Conservation (phyloP, 2,113 vertebrate genomes). For the Tetrao urogallus region DNA sequence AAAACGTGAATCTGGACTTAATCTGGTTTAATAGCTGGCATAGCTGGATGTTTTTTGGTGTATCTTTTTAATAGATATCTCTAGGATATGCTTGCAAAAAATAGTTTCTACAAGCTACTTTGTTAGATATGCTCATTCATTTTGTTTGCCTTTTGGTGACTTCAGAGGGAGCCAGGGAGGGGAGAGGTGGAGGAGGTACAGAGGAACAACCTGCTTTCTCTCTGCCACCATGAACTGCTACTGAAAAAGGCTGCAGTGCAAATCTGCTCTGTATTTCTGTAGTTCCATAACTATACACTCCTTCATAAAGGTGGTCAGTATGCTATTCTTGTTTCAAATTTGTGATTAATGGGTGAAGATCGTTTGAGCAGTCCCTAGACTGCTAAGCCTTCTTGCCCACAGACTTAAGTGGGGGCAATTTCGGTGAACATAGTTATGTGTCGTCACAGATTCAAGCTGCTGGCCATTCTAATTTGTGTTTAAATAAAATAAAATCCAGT, state of each 20-base stretch:
- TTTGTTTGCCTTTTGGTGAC: neutral
- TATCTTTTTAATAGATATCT: neutral
- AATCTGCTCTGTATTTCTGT: neutral
- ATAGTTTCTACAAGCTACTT: neutral
- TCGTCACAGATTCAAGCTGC: neutral
- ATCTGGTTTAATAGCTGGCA: neutral
- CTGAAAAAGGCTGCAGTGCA: neutral
- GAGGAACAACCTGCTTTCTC: neutral
- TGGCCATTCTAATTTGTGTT: neutral
- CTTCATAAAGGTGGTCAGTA: neutral
- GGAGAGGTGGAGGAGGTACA: neutral
- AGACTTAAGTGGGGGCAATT: neutral
- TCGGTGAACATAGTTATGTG: neutral
- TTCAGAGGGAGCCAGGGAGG: neutral
- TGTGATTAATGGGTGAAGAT: neutral
- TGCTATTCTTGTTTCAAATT: neutral
- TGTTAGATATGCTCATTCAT: neutral
- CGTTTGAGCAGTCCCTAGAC: neutral
- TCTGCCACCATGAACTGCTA: neutral
- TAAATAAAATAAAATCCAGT: neutral
- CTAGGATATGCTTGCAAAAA: neutral
- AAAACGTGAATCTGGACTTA: neutral
- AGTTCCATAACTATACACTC: rapidly evolving
- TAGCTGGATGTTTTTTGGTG: rapidly evolving
- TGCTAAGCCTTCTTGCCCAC: neutral